Conservation (phyloP, 2,113 vertebrate species). For the Struthio camelus region DNA sequence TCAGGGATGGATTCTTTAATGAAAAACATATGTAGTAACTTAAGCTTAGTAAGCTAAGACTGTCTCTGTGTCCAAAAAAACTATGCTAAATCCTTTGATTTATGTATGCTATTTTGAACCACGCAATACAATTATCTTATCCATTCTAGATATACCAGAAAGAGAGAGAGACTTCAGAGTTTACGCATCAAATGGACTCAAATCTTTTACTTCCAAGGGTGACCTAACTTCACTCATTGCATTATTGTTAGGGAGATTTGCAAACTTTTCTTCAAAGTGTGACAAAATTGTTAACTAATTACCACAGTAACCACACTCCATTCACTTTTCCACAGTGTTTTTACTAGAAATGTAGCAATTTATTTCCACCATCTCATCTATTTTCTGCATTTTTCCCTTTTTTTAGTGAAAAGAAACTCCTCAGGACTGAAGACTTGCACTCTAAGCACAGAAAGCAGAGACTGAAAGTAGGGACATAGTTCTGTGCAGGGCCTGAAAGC, state of each 20-base stretch:
- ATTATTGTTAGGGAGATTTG: neutral
- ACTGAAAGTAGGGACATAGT: neutral
- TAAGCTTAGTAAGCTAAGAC: slow-evolving; percentile 35
- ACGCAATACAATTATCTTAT: neutral
- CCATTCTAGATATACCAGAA: neutral
- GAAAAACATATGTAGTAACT: slow-evolving; percentile 52
- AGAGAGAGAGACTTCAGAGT: neutral
- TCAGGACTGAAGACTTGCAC: neutral
- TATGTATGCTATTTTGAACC: neutral
- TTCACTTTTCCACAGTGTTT: neutral
- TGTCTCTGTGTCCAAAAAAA: slow-evolving; percentile 44
- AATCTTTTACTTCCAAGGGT: neutral
- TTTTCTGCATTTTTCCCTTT: neutral
- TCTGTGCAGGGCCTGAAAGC: neutral
- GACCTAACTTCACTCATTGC: neutral
- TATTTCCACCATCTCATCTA: neutral
- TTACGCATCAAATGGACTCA: neutral
- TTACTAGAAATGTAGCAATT: neutral
- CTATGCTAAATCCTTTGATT: slow-evolving; percentile 28
- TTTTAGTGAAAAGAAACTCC: neutral
- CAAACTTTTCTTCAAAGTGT: neutral
- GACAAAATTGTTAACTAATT: neutral
- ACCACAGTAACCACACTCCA: neutral
- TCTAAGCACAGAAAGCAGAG: neutral
- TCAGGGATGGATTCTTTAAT: slow-evolving; percentile 45